These are phyloP conservation scores for Pithys albifrons DNA, from an alignment of 2,113 vertebrate species.

Conservation along the genomic window DNA sequence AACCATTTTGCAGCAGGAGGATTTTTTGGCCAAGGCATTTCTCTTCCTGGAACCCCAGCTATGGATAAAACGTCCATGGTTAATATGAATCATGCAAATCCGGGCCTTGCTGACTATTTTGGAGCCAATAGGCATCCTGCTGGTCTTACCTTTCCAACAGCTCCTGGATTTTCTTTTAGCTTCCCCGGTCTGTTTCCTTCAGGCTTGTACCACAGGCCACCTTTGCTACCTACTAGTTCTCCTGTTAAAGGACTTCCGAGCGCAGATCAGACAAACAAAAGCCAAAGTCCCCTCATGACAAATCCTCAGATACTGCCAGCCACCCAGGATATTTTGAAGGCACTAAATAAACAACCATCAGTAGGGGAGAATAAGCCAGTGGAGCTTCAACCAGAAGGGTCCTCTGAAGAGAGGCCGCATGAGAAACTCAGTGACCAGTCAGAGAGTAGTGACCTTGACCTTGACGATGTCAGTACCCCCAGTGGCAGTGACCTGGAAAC, in stretches of 20 bases:
- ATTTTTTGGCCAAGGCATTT: conserved; percentile 96
- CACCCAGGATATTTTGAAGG: conserved; percentile 92
- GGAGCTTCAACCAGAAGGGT: conserved; percentile 82
- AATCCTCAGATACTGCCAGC: conserved; percentile 88
- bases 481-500: conserved; percentile 98
- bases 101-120: conserved; percentile 97
- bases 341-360: conserved; percentile 87
- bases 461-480: conserved; percentile 98
- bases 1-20: conserved; percentile 98
- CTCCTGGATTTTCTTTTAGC: conserved; percentile 96
- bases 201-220: conserved; percentile 96
- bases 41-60: conserved; percentile 89
- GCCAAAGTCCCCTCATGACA: conserved; percentile 90
- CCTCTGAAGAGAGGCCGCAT: conserved; percentile 83
- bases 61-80: conserved; percentile 95
- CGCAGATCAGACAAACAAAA: conserved; percentile 86
- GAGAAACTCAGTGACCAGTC: conserved; percentile 97
- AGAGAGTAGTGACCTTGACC: conserved; percentile 98
- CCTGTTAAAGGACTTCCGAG: conserved; percentile 88
- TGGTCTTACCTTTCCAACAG: conserved; percentile 95
- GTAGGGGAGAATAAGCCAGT: conserved; percentile 81
- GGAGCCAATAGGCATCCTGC: conserved; percentile 93
- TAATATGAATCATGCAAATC: conserved; percentile 90
- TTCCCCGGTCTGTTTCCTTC: conserved; percentile 98
- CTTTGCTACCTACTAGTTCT: conserved; percentile 91